These are phyloP conservation scores for Heliconius charithonia DNA, from an alignment of 2,888 invertebrate genomes.

Conservation along the genomic window DNA sequence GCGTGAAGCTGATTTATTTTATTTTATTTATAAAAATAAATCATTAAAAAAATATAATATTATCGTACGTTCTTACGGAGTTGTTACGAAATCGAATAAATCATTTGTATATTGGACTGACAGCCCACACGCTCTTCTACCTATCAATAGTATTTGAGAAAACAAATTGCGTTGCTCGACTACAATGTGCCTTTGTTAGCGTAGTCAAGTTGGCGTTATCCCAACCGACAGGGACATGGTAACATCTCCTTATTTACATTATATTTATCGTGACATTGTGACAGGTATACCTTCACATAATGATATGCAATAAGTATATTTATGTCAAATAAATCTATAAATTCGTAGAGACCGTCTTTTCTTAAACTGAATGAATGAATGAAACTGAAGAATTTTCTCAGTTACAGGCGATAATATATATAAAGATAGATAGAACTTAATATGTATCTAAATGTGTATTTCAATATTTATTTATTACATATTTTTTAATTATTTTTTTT, in stretches of 20 bases:
- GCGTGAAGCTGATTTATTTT: no score
- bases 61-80: not conserved
- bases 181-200: conserved; percentile 67
- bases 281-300: not conserved
- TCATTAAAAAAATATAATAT: not conserved
- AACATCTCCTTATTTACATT: conserved; percentile 60
- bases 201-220: conserved; percentile 70
- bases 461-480: no score
- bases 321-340: not conserved
- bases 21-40: not conserved
- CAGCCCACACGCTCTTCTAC: conserved; percentile 26
- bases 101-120: conserved; percentile 19
- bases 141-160: conserved; percentile 50
- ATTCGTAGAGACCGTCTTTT: no score
- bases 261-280: not conserved
- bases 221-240: conserved; percentile 70
- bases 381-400: no score
- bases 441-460: no score
- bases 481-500: no score
- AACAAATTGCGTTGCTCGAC: conserved; percentile 61
- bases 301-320: not conserved
- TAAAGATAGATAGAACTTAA: no score
- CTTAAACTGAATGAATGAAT: no score
- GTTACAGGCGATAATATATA: no score
- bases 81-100: conserved; percentile 16